Evolutionary conservation across 2,113 vertebrate genomes (phyloP).

Genomic region (Ramphastos sulfuratus): DNA sequence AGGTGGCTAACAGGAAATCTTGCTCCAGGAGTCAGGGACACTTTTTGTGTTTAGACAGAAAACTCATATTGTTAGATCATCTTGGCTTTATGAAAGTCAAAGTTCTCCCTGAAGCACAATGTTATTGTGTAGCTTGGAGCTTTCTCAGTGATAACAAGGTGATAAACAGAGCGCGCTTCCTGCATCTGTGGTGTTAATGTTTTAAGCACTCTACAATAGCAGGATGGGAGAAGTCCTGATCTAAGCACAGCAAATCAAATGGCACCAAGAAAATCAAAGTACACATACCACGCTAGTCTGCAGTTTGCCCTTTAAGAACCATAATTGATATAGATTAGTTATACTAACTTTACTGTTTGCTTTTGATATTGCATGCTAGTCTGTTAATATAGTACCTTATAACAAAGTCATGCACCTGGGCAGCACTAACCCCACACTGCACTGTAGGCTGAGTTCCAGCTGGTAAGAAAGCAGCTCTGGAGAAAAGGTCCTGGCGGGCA

Average conservation of each 20-base stretch:
- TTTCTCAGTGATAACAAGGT: neutral
- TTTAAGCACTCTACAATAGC: neutral
- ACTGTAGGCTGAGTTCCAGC: neutral
- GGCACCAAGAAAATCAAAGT: neutral
- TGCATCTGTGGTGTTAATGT: neutral
- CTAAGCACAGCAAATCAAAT: neutral
- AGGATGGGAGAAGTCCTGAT: neutral
- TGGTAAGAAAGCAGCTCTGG: neutral
- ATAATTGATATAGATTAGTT: neutral
- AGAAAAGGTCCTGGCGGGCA: neutral
- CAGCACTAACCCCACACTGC: neutral
- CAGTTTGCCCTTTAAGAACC: neutral
- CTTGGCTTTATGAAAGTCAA: conserved; percentile 43
- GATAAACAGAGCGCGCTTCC: conserved; percentile 22
- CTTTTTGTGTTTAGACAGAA: neutral
- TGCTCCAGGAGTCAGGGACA: neutral
- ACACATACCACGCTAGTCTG: neutral
- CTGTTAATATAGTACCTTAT: neutral
- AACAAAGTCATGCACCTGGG: neutral
- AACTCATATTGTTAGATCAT: neutral
- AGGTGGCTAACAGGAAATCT: neutral
- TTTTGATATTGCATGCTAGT: neutral
- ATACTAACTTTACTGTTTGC: neutral
- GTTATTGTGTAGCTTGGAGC: neutral
- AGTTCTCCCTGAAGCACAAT: conserved; percentile 24